phyloP scores from a whole-genome alignment of 1,140 invertebrate genomes.

The Delia radicum region DNA sequence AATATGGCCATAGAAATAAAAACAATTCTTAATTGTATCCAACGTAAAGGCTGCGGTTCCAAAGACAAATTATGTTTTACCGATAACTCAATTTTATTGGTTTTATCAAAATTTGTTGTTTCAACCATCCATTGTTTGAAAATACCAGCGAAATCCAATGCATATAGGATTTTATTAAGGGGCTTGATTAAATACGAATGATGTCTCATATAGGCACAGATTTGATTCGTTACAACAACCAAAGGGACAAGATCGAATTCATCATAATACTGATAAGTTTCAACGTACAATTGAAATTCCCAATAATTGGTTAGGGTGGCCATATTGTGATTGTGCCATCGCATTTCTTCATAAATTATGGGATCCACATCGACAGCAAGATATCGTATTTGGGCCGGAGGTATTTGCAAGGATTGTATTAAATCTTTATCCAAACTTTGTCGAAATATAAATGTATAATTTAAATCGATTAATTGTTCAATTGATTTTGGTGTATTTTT shows the following conservation, averaged over 20 bases:
- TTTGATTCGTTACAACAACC: neutral
- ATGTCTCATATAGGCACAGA: neutral
- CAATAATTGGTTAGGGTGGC: slow-evolving; percentile 1
- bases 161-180: neutral
- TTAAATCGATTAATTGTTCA: neutral
- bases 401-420: neutral
- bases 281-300: neutral
- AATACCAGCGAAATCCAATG: neutral
- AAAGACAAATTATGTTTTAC: neutral
- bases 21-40: neutral
- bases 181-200: neutral
- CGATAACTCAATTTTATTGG: neutral
- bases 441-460: neutral
- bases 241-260: neutral
- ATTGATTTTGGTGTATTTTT: too few relatives aligned
- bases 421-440: neutral
- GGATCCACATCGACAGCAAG: neutral
- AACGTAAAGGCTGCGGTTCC: neutral
- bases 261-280: neutral
- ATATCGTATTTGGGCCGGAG: neutral
- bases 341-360: neutral
- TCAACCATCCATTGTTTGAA: neutral
- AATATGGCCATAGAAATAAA: neutral
- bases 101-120: neutral
- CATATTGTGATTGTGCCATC: neutral